Evolutionary conservation across 2,797 vertebrate species (phyloP).

Genomic region (Anomalospiza imberbis): DNA sequence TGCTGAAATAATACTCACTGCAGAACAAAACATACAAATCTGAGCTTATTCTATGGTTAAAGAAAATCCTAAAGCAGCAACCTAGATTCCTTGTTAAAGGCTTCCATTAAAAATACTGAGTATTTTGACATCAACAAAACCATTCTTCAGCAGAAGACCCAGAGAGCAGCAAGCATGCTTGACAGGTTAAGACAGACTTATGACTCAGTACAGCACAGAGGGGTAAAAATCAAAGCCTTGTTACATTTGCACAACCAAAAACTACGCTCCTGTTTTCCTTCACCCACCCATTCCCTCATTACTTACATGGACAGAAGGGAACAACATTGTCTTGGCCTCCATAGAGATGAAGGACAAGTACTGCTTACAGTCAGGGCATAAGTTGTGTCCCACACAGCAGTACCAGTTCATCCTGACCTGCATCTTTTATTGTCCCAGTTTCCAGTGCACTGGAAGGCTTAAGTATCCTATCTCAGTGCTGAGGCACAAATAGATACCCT

Average conservation of each 20-base stretch:
- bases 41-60: not conserved
- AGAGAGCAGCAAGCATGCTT: not conserved
- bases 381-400: not conserved
- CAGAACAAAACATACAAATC: slow-evolving; percentile 40
- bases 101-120: not conserved
- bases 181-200: not conserved
- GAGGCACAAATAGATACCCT: not conserved
- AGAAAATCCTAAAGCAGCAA: not conserved
- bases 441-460: not conserved
- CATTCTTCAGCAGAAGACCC: not conserved
- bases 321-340: not conserved
- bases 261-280: not conserved
- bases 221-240: not conserved
- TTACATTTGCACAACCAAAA: not conserved
- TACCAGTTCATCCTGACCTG: slow-evolving; percentile 12
- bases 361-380: not conserved
- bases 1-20: slow-evolving; percentile 98
- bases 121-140: not conserved
- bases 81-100: not conserved
- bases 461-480: not conserved
- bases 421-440: not conserved
- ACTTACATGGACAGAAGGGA: slow-evolving; percentile 38
- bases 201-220: not conserved
- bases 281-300: not conserved
- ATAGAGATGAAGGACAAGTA: slow-evolving; percentile 9